phyloP scores from a whole-genome alignment of 2,888 invertebrate genomes.

The Palloptera scutellata region DNA sequence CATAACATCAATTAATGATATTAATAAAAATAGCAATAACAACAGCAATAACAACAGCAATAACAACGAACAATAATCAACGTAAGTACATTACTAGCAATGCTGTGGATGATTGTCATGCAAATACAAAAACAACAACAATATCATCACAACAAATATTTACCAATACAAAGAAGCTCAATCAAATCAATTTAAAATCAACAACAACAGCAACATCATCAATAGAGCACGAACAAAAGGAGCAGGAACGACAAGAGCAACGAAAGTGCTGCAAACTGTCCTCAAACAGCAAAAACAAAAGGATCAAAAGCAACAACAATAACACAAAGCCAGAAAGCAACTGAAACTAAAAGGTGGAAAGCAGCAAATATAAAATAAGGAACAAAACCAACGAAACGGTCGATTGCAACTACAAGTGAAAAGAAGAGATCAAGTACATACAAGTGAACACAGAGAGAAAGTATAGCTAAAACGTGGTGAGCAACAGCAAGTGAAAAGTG shows the following conservation, averaged over 20 bases:
- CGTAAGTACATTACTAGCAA: conserved; percentile 1
- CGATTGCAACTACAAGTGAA: too few relatives aligned
- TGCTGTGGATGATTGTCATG: not conserved
- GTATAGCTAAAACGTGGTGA: conserved; percentile 14
- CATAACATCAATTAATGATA: too few relatives aligned
- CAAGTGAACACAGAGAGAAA: too few relatives aligned
- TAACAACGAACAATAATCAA: not conserved
- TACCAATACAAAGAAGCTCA: conserved; percentile 36
- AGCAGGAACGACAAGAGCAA: conserved; percentile 32
- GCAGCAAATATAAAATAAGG: conserved; percentile 28
- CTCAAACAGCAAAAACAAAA: conserved; percentile 6
- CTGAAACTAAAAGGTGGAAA: conserved; percentile 29
- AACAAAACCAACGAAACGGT: too few relatives aligned
- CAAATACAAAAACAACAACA: not conserved
- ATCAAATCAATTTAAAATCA: conserved; percentile 44
- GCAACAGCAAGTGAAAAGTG: conserved; percentile 36
- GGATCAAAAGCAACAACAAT: conserved; percentile 9
- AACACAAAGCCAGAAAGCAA: conserved; percentile 35
- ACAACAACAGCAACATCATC: conserved; percentile 42
- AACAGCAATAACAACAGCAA: conserved; percentile 1
- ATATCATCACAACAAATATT: conserved; percentile 27
- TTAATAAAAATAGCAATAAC: not conserved
- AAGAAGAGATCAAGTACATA: too few relatives aligned
- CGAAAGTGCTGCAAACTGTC: conserved; percentile 36
- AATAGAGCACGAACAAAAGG: not conserved